Percentiles rank a stretch among this genome's conserved stretches.
Conservation (phyloP, 2,113 vertebrate genomes). For the Isurus oxyrinchus region DNA sequence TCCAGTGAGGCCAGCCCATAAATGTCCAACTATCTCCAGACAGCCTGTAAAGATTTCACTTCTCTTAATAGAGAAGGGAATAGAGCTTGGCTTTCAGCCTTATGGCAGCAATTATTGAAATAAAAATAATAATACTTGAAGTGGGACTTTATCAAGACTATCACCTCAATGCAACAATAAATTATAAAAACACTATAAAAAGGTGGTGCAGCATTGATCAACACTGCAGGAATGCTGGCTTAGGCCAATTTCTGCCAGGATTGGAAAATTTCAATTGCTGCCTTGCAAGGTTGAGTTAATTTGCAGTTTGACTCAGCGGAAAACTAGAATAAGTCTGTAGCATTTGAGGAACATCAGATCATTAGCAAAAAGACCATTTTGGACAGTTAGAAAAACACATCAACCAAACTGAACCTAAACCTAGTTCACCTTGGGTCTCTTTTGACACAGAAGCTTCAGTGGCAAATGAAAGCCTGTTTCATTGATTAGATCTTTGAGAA, state of each 20-base stretch:
- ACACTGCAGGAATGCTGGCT: neutral
- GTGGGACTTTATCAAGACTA: neutral
- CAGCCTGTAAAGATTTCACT: neutral
- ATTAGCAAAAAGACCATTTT: neutral
- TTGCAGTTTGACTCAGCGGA: neutral
- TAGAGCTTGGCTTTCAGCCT: neutral
- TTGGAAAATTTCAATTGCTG: neutral
- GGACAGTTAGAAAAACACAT: neutral
- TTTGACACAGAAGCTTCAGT: neutral
- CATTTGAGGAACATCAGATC: neutral
- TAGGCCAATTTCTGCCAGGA: neutral
- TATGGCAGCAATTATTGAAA: neutral
- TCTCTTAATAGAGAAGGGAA: neutral
- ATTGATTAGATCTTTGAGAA: neutral
- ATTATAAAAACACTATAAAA: neutral
- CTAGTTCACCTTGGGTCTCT: neutral
- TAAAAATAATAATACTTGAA: neutral
- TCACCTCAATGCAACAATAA: neutral
- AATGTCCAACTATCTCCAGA: neutral
- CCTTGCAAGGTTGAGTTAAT: neutral
- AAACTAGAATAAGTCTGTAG: neutral
- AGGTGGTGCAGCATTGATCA: neutral
- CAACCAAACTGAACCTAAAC: neutral
- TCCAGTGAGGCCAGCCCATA: neutral
- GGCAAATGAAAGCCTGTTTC: neutral